These are phyloP conservation scores for Sinocyclocheilus maitianheensis DNA, from an alignment of 2,113 vertebrate genomes.

Conservation along the genomic window DNA sequence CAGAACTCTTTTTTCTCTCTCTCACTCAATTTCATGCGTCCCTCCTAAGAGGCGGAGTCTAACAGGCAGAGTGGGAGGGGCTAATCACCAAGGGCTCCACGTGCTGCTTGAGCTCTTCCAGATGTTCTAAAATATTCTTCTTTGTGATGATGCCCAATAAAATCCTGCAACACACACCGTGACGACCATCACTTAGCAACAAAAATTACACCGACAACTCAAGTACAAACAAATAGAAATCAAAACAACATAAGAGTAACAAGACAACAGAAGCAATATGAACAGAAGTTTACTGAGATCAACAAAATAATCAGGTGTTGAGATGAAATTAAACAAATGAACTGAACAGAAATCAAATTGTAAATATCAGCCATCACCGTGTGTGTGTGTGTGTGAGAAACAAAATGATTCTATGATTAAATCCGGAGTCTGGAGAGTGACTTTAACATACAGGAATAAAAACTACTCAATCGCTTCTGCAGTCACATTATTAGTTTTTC, in stretches of 20 bases:
- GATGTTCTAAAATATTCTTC: constrained; percentile 99
- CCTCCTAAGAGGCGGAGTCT: constrained; percentile 76
- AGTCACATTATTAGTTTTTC: not conserved
- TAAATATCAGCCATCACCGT: constrained; percentile 20
- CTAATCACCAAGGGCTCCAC: constrained; percentile 97
- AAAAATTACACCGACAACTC: constrained; percentile 91
- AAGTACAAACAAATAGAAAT: constrained; percentile 79
- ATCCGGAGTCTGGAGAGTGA: not conserved
- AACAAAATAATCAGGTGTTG: constrained; percentile 17
- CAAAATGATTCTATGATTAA: not conserved
- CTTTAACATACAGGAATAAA: constrained; percentile 14
- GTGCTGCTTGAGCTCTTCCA: constrained; percentile 98
- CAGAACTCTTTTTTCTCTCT: constrained; percentile 40
- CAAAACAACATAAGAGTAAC: constrained; percentile 52
- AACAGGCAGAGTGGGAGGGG: constrained; percentile 80
- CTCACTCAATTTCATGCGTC: constrained; percentile 89
- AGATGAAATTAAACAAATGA: constrained; percentile 23
- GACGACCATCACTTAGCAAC: constrained; percentile 87
- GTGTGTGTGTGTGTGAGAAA: constrained; percentile 17
- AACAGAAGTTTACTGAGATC: constrained; percentile 12
- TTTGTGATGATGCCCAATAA: constrained; percentile 99
- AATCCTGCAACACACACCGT: constrained; percentile 99
- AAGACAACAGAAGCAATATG: constrained; percentile 40
- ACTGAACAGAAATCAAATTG: constrained; percentile 12
- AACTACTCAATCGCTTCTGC: not conserved